phyloP scores from a whole-genome alignment of 2,113 vertebrate species.

The Canis aureus region DNA sequence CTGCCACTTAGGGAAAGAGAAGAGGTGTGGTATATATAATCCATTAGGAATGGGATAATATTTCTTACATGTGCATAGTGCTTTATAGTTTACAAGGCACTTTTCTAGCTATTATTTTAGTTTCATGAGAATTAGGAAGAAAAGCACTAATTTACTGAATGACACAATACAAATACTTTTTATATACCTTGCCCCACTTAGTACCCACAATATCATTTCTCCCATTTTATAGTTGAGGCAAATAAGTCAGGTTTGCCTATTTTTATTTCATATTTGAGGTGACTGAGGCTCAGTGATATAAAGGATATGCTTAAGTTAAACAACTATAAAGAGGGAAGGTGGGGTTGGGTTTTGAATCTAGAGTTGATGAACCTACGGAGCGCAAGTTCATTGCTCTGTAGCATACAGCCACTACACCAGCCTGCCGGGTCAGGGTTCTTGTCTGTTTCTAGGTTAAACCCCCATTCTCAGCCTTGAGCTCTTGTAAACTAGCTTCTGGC shows the following conservation, averaged over 20 bases:
- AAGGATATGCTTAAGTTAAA: background rate
- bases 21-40: background rate
- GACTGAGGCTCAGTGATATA: background rate
- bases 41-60: background rate
- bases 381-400: background rate
- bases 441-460: background rate
- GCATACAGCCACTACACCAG: background rate
- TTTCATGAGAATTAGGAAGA: background rate
- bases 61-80: background rate
- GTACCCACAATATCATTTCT: background rate
- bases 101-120: background rate
- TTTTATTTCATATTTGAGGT: slow-evolving; percentile 1
- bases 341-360: background rate
- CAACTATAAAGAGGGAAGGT: background rate
- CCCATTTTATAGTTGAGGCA: background rate
- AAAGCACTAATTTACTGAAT: background rate
- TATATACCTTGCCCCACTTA: background rate
- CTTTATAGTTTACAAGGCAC: background rate
- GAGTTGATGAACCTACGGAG: background rate
- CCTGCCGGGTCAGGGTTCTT: background rate
- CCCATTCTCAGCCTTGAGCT: background rate
- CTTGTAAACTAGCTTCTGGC: background rate
- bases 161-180: background rate
- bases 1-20: background rate
- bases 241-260: background rate